A percentile compares a stretch with the other conserved stretches of the same genome.
Evolutionary conservation across 2,113 vertebrate species (phyloP).

Genomic region (Murina feae): DNA sequence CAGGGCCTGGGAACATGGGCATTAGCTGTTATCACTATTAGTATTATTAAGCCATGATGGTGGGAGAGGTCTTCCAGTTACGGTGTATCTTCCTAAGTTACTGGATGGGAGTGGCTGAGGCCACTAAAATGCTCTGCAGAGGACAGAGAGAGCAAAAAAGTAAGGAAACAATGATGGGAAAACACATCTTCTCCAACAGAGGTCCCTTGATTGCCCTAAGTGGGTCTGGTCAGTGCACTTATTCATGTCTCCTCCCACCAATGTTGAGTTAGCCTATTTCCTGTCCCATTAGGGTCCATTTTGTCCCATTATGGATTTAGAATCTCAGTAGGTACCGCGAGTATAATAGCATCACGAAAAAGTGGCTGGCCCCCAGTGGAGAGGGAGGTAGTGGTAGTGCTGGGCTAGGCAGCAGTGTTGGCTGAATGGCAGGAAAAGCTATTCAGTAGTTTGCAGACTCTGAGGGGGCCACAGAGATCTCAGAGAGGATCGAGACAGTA

Average conservation of each 20-base stretch:
- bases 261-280: not conserved
- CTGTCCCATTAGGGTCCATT: not conserved
- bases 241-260: not conserved
- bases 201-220: not conserved
- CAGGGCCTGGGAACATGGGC: not conserved
- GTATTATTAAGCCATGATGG: not conserved
- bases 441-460: not conserved
- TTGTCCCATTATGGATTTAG: not conserved
- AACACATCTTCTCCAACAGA: not conserved
- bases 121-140: not conserved
- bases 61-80: not conserved
- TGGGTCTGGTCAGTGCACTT: not conserved
- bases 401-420: not conserved
- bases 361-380: not conserved
- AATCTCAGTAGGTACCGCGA: not conserved
- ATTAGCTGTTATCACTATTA: not conserved
- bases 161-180: not conserved
- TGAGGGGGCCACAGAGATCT: not conserved
- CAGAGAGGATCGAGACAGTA: not conserved
- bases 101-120: not conserved
- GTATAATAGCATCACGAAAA: not conserved
- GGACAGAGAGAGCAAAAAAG: not conserved
- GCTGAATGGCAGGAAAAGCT: not conserved
- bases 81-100: not conserved
- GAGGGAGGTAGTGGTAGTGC: not conserved